Evolutionary conservation across 2,113 vertebrate species (phyloP).

Genomic region (Pseudolaguvia tuberculata): DNA sequence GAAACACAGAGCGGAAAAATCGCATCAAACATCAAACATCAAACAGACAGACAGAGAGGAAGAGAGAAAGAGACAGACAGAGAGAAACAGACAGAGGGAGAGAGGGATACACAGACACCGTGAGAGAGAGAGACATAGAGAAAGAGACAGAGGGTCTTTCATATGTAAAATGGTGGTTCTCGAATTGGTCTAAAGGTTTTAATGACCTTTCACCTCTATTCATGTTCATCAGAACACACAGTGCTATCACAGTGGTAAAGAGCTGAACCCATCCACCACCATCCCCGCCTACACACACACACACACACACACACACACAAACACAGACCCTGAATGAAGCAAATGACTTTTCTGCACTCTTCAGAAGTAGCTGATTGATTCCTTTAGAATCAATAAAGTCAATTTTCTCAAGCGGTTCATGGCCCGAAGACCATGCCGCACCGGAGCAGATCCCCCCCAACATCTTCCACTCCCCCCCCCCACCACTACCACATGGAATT

Average conservation of each 20-base stretch:
- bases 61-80: no score
- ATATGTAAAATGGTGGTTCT: conserved; percentile 83
- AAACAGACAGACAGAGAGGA: conserved; percentile 30
- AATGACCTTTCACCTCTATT: conserved; percentile 85
- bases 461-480: conserved; percentile 2
- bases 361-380: conserved; percentile 79
- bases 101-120: no score
- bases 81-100: no score
- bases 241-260: conserved; percentile 80
- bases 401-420: conserved; percentile 74
- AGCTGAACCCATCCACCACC: conserved; percentile 87
- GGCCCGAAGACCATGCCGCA: conserved; percentile 64
- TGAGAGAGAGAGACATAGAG: conserved; percentile 16
- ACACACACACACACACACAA: no score
- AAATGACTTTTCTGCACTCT: conserved; percentile 72
- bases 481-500: conserved; percentile 53
- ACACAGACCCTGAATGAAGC: conserved; percentile 71
- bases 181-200: conserved; percentile 89
- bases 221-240: conserved; percentile 79
- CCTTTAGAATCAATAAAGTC: conserved; percentile 74
- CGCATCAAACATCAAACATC: conserved; percentile 55
- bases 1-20: conserved; percentile 34
- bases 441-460: no score
- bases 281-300: conserved; percentile 58
- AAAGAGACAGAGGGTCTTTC: conserved; percentile 81